Evolutionary conservation across 2,888 invertebrate species (phyloP).

Genomic region (Uropetala carovei): DNA sequence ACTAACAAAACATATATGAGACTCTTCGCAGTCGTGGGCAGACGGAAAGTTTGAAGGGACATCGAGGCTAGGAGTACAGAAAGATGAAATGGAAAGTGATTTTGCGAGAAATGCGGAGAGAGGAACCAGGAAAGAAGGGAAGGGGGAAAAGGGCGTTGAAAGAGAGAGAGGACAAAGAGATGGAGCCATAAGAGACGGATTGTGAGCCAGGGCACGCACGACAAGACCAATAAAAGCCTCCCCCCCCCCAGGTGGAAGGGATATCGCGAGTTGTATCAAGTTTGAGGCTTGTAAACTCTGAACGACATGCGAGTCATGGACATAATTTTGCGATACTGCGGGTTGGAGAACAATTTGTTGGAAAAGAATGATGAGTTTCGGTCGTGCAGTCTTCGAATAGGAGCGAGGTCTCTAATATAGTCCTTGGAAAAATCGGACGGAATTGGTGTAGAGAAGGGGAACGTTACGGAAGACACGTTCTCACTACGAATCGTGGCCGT

Average conservation of each 20-base stretch:
- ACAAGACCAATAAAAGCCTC: neutral
- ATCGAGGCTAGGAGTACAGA: neutral
- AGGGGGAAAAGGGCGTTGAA: neutral
- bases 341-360: neutral
- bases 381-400: neutral
- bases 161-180: neutral
- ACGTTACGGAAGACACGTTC: no score
- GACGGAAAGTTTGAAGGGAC: neutral
- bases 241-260: constrained; percentile 4
- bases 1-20: neutral
- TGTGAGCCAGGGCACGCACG: neutral
- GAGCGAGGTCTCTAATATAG: neutral
- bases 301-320: constrained; percentile 12
- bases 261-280: neutral
- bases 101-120: neutral
- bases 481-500: no score
- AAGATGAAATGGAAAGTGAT: neutral
- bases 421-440: neutral
- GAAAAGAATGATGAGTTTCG: neutral
- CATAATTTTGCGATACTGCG: neutral
- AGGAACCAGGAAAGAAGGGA: neutral
- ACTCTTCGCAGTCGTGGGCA: no score
- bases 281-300: constrained; percentile 6
- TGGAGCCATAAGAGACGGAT: neutral
- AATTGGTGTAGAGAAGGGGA: neutral